phyloP scores from a whole-genome alignment of 1,140 invertebrate species.

The Cotesia glomerata region DNA sequence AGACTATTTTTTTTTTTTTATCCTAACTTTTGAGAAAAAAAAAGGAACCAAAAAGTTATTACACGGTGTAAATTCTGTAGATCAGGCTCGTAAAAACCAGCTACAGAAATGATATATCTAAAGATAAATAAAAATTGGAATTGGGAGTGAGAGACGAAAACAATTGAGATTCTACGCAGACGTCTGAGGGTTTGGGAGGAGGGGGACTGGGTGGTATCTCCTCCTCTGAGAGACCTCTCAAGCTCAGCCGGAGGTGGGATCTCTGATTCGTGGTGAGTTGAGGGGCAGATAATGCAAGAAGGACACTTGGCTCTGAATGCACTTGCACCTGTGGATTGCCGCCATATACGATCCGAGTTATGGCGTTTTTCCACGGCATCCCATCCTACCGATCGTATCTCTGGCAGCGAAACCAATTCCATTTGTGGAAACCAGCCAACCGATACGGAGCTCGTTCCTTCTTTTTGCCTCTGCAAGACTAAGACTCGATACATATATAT shows the following conservation, averaged over 20 bases:
- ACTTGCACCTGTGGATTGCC: slow-evolving; percentile 58
- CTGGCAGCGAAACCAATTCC: slow-evolving; percentile 56
- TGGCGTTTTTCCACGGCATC: slow-evolving; percentile 61
- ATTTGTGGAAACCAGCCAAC: slow-evolving; percentile 53
- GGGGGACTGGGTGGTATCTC: slow-evolving; percentile 16
- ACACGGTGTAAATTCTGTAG: too few relatives aligned
- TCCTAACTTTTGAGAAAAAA: too few relatives aligned
- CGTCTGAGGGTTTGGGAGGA: neutral
- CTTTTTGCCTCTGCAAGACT: slow-evolving; percentile 13
- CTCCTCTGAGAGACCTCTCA: neutral
- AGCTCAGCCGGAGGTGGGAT: slow-evolving; percentile 11
- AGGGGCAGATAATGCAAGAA: neutral
- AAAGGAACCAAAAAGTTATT: too few relatives aligned
- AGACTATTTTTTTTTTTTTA: too few relatives aligned
- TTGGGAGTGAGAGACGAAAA: neutral
- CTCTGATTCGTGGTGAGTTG: neutral
- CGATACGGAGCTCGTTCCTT: slow-evolving; percentile 34
- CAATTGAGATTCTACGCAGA: slow-evolving; percentile 16
- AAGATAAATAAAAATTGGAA: neutral
- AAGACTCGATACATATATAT: too few relatives aligned
- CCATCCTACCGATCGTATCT: slow-evolving; percentile 54
- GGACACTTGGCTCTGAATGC: neutral
- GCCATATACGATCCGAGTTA: slow-evolving; percentile 59
- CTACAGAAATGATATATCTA: too few relatives aligned
- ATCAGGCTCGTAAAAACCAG: too few relatives aligned